Conservation (phyloP, 2,797 vertebrate genomes). For the Merluccius polli region DNA sequence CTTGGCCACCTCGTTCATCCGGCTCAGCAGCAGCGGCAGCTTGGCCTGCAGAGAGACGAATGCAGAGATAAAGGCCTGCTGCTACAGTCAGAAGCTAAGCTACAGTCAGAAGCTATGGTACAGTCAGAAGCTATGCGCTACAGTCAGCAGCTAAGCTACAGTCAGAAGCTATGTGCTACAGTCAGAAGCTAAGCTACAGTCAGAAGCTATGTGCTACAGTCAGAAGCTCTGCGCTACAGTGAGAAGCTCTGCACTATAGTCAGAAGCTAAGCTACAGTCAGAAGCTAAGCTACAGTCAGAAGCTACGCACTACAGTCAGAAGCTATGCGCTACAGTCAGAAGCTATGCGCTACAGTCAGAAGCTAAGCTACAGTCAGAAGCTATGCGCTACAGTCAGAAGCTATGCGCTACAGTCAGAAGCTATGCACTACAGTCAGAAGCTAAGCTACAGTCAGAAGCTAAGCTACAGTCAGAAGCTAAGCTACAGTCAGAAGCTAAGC, state of each 20-base stretch:
- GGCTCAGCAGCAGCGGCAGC: slow-evolving; percentile 87
- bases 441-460: too few species aligned
- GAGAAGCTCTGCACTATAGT: too few species aligned
- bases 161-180: background rate
- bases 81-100: too few species aligned
- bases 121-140: too few species aligned
- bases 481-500: too few species aligned
- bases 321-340: background rate
- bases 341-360: background rate
- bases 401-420: too few species aligned
- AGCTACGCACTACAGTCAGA: background rate
- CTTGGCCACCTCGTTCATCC: slow-evolving; percentile 93
- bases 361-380: too few species aligned
- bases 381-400: too few species aligned
- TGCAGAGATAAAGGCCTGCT: background rate
- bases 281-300: background rate
- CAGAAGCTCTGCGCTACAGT: too few species aligned
- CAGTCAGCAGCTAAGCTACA: background rate
- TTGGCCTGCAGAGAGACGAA: slow-evolving; percentile 73
- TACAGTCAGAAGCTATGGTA: too few species aligned
- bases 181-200: background rate
- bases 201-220: background rate
- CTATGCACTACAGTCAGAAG: too few species aligned
- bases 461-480: too few species aligned
- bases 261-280: background rate